phyloP scores from a whole-genome alignment of 2,797 vertebrate species.

The Anas flavirostris region DNA sequence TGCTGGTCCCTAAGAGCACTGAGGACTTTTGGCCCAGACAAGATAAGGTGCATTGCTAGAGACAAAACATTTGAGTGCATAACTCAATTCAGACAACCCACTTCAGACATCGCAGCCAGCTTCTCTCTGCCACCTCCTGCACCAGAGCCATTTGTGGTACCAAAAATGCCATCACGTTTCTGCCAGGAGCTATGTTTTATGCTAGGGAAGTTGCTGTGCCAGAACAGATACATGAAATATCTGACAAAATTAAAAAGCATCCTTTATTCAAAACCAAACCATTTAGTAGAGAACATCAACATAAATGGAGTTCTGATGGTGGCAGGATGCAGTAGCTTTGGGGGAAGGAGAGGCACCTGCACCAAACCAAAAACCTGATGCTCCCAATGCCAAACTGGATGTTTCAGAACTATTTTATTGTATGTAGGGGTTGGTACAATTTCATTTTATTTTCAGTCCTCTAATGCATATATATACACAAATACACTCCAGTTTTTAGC shows the following conservation, averaged over 20 bases:
- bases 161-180: accelerated
- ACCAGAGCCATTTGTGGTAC: background rate
- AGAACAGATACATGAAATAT: background rate
- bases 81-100: too few relatives aligned
- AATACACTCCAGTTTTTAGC: background rate
- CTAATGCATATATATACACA: background rate
- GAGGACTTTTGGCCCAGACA: background rate
- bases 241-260: background rate
- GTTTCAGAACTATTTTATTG: background rate
- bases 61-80: accelerated
- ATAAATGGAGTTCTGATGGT: background rate
- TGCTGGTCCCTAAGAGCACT: background rate
- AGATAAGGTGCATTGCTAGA: background rate
- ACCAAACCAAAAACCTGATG: background rate
- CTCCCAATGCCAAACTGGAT: background rate
- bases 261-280: background rate
- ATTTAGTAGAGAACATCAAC: background rate
- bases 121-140: accelerated
- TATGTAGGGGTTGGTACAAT: background rate
- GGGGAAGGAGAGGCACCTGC: background rate
- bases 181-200: accelerated
- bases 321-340: background rate
- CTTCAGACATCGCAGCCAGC: background rate
- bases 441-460: background rate
- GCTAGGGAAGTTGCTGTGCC: background rate